Base-by-base conservation (phyloP, 2,888 invertebrate genomes). In the Callimorpha dominula region DNA sequence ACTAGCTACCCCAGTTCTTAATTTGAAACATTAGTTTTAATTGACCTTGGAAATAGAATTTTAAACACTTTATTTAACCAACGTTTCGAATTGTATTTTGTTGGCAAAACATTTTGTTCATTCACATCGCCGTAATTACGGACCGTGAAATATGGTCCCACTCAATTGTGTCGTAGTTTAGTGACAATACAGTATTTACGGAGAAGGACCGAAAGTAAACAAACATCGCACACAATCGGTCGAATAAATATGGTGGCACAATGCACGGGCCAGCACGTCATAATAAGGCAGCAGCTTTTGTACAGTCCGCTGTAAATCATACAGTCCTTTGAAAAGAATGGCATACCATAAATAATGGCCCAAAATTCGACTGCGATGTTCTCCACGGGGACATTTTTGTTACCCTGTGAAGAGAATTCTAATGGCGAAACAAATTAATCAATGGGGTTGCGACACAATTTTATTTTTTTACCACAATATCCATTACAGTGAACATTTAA, bases 221-320 rank as follows among this genome's bases (percentile, higher is more conserved):
- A 95, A 95, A 95, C 93, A 94, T 90, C 79, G 88, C 83, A 86
- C 90, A 94, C 93, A 94, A 93, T 92, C 89, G 89, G 86, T 87
- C 89, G 91, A 90, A 94, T 95, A 94, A 94, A 94, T 93, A 92
- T 90, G 89, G 89, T 88, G 91, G 91, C 91, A 95, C 95, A 95
- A 95, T 92, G 93, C 92, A 89, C 89, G 92, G 93, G 90, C 93
- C 91, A 92, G 91, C 93, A 91, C 92, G 94, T 95, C 95, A 95
- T 95, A 95, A 95, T 95, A 95, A 95, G 92, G 93, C 88, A 92
- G 91, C 89, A 90, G 91, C 94, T 93, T 93, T 95, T 95, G 95
- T 95, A 90, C 87, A 85, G 81, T 83, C 84, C 90, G 93, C 88
- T 92, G 94, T 95, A 95, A 95, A 95, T 95, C 94, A 95, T 94